Base-by-base conservation (phyloP, 2,113 vertebrate species). In the Pterocles orientalis region DNA sequence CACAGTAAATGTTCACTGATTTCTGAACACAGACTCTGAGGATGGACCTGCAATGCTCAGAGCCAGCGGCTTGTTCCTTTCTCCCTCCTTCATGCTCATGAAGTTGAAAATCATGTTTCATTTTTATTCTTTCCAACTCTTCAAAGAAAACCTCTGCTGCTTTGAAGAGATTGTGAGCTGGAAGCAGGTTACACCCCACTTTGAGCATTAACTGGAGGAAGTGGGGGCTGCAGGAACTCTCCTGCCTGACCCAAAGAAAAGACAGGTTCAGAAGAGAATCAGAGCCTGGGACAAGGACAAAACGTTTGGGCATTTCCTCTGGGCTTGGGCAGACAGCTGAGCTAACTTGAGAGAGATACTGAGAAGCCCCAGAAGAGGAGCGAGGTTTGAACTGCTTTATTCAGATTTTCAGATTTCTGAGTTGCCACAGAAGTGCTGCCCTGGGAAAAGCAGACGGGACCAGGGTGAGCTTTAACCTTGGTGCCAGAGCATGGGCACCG, bases 401-500 rank as follows among this genome's bases (percentile, higher is more conserved):
- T 66, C 23, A 8, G 34, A 4, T 48, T 31, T 88, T 47, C 41
- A 26, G 4, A 8, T 20, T 71, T 62, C 26, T 86, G 57, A 25
- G 3, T n/a, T 3, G 33, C 8, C 3, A 7, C 11, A 18, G 2
- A 56, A 60, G 10, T 0, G 4, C 14, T 36, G 34, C 19, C 41
- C 20, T 54, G 85, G 66, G 76, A 28, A 14, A 41, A 36, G 21
- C 15, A 21, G 28, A 7, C 0, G 3, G 47, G 82, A 56, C 18
- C 1, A 6, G 20, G n/a, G 3, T 17, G 41, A 80, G 53, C 26
- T 76, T 47, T 33, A 23, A 6, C 8, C 47, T 34, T 0, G 0
- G 24, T 25, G 50, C 54, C 24, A 19, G n/a, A 31, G 33, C 0
- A 1, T 0, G 4, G 19, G 9, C 2, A 18, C 7, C 0, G 4